Percentiles rank a stretch among this genome's conserved stretches.
Conservation (phyloP, 92 coral and sea anemone species). For the Ricordea florida region DNA sequence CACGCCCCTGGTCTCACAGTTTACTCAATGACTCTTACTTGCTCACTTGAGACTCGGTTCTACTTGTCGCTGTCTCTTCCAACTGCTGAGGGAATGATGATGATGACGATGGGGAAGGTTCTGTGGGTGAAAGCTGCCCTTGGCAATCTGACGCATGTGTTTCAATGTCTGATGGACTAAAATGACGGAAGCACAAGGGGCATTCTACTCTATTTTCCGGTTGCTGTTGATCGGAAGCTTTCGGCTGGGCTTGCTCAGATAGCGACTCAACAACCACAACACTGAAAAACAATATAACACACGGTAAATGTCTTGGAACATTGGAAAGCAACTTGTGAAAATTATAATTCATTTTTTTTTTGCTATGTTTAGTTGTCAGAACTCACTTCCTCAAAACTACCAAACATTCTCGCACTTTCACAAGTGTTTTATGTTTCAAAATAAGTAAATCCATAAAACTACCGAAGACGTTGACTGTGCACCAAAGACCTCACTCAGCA, state of each 20-base stretch:
- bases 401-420: too few species aligned
- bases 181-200: slow-evolving; percentile 17
- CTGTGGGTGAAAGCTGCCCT: slow-evolving; percentile 8
- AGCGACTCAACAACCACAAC: not conserved
- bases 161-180: slow-evolving; percentile 9
- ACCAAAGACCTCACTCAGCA: too few species aligned
- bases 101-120: slow-evolving; percentile 4
- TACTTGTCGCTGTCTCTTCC: not conserved
- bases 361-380: too few species aligned
- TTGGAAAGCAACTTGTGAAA: too few species aligned
- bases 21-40: too few species aligned
- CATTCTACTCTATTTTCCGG: slow-evolving; percentile 1
- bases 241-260: not conserved
- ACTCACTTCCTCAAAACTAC: too few species aligned
- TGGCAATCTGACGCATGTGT: slow-evolving; percentile 41
- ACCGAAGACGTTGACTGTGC: too few species aligned
- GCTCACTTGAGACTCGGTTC: not conserved
- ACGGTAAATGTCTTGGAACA: too few species aligned
- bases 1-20: too few species aligned
- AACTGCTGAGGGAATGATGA: not conserved
- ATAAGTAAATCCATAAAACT: too few species aligned
- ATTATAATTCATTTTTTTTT: too few species aligned
- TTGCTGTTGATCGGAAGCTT: not conserved
- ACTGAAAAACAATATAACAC: not conserved
- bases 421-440: too few species aligned